Conservation (phyloP, 2,113 vertebrate genomes). For the Cariama cristata region DNA sequence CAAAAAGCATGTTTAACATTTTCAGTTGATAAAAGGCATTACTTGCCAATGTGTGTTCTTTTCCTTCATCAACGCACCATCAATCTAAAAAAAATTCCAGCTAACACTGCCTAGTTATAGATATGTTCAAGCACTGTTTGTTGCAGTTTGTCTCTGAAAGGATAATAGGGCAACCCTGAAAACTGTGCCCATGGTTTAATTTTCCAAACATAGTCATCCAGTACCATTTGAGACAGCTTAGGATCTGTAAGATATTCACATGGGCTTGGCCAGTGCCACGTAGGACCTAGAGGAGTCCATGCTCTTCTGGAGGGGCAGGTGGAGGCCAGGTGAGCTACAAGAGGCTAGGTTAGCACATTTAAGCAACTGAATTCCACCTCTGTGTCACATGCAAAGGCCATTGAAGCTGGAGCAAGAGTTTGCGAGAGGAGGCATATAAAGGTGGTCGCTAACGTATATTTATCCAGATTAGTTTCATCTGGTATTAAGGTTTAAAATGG, state of each 20-base stretch:
- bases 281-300: not conserved
- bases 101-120: not conserved
- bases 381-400: not conserved
- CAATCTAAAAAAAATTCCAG: not conserved
- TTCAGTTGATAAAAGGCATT: not conserved
- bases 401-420: not conserved
- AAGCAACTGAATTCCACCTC: not conserved
- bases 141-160: not conserved
- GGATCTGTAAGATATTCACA: not conserved
- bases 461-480: not conserved
- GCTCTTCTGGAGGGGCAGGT: not conserved
- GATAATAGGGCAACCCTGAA: not conserved
- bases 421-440: not conserved
- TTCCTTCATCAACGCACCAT: not conserved
- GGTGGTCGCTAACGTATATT: not conserved
- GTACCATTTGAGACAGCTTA: not conserved
- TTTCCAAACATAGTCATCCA: not conserved
- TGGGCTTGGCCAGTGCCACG: not conserved
- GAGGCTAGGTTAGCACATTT: not conserved
- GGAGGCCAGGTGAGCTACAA: not conserved
- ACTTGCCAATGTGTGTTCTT: not conserved
- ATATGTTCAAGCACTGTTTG: not conserved
- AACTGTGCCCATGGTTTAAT: not conserved
- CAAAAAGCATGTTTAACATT: not conserved
- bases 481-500: not conserved